Evolutionary conservation across 2,888 invertebrate genomes (phyloP).

Genomic region (Crematogaster levior): DNA sequence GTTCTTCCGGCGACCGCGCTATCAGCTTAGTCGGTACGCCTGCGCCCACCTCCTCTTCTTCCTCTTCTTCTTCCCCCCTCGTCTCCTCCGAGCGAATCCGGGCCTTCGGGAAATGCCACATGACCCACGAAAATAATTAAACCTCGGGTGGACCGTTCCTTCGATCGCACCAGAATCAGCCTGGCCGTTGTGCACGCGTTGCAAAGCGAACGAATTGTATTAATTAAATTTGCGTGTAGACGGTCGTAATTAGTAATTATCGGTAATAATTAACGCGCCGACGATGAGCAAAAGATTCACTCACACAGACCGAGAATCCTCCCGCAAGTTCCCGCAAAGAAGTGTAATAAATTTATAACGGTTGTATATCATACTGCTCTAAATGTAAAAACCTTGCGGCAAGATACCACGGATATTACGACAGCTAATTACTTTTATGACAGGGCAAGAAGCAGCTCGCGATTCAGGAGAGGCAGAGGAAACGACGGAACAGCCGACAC

Average conservation of each 20-base stretch:
- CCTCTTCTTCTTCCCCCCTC: background rate
- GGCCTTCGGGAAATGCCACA: background rate
- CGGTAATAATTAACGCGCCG: too few relatives aligned
- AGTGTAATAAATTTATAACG: background rate
- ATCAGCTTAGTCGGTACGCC: conserved; percentile 36
- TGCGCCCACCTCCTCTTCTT: background rate
- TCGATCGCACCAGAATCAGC: background rate
- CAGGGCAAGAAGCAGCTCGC: conserved; percentile 47
- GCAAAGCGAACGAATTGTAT: background rate
- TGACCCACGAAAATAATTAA: conserved; percentile 44
- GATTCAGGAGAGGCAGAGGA: conserved; percentile 61
- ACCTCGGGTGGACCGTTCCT: conserved; percentile 1
- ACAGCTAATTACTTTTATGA: conserved; percentile 36
- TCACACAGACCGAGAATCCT: background rate
- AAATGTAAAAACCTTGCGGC: conserved; percentile 3
- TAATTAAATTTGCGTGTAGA: background rate
- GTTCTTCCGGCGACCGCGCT: conserved; percentile 44
- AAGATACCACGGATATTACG: background rate
- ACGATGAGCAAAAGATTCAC: background rate
- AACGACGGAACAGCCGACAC: conserved; percentile 69
- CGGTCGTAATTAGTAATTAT: background rate
- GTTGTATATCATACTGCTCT: background rate
- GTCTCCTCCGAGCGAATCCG: background rate
- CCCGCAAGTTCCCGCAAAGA: background rate
- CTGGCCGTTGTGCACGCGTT: background rate